Evolutionary conservation across 2,113 vertebrate species (phyloP).

Genomic region (Gambusia affinis): DNA sequence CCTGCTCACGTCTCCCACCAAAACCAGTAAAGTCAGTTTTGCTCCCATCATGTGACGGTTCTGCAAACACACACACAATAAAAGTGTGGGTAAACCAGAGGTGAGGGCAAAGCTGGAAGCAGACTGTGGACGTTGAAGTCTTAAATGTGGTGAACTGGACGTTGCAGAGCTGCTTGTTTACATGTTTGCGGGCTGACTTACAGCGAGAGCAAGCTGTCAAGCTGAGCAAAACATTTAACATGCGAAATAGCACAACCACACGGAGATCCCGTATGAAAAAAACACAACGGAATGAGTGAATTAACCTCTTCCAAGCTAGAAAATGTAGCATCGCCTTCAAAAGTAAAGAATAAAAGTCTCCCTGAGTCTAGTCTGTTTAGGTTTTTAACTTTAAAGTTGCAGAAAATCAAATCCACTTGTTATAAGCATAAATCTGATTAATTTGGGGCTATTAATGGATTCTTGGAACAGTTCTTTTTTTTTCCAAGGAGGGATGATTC

Average conservation of each 20-base stretch:
- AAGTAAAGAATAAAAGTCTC: neutral
- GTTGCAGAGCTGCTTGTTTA: neutral
- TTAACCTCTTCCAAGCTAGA: neutral
- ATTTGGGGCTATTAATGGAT: too few relatives aligned
- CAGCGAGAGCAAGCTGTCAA: neutral
- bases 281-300: neutral
- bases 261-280: neutral
- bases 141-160: neutral
- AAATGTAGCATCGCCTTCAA: neutral
- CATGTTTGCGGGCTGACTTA: neutral
- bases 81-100: constrained; percentile 7
- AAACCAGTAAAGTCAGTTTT: constrained; percentile 58
- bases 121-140: neutral
- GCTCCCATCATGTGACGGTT: constrained; percentile 35
- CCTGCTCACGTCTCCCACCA: constrained; percentile 50
- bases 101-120: neutral
- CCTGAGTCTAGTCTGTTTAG: neutral
- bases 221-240: neutral
- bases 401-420: too few relatives aligned
- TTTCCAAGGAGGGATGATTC: neutral
- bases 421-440: too few relatives aligned
- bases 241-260: neutral
- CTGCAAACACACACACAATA: neutral
- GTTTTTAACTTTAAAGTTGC: too few relatives aligned
- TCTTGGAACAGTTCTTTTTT: neutral